Evolutionary conservation across 2,797 vertebrate species (phyloP).

Genomic region (Gouania willdenowi): DNA sequence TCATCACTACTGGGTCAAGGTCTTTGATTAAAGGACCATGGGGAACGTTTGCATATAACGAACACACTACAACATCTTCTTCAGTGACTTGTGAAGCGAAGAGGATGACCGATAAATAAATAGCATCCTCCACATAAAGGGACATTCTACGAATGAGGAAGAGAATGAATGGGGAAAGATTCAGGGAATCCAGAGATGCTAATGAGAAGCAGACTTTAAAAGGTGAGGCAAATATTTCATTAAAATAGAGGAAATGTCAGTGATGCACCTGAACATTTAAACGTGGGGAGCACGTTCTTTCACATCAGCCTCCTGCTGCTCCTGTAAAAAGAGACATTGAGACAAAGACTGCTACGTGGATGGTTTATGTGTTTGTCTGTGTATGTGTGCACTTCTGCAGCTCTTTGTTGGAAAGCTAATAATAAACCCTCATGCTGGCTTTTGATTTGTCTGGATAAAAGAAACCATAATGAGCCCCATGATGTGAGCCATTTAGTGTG

Average conservation of each 20-base stretch:
- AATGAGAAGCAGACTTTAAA: slow-evolving; percentile 49
- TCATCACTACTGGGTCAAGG: slow-evolving; percentile 56
- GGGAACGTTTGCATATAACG: slow-evolving; percentile 68
- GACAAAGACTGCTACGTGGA: slow-evolving; percentile 17
- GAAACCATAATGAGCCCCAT: slow-evolving; percentile 42
- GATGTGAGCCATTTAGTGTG: slow-evolving; percentile 41
- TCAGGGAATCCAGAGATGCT: slow-evolving; percentile 8
- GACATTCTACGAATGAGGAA: slow-evolving; percentile 17
- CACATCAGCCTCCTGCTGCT: slow-evolving; percentile 58
- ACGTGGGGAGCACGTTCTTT: slow-evolving; percentile 49
- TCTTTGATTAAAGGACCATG: slow-evolving; percentile 57
- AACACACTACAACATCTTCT: slow-evolving; percentile 64
- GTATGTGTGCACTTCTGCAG: slow-evolving; percentile 18
- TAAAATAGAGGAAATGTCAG: slow-evolving; percentile 45
- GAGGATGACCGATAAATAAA: slow-evolving; percentile 46
- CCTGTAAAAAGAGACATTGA: slow-evolving; percentile 40
- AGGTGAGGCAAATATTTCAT: slow-evolving; percentile 41
- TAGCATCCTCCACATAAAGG: slow-evolving; percentile 19
- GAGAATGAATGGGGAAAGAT: slow-evolving; percentile 2
- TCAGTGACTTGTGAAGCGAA: slow-evolving; percentile 48
- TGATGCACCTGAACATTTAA: slow-evolving; percentile 48
- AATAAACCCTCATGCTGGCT: slow-evolving; percentile 54
- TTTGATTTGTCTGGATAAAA: slow-evolving; percentile 62
- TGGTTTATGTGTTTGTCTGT: slow-evolving; percentile 25
- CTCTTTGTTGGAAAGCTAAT: slow-evolving; percentile 42